Base-by-base conservation (phyloP, 2,113 vertebrate species). In the Riparia riparia region DNA sequence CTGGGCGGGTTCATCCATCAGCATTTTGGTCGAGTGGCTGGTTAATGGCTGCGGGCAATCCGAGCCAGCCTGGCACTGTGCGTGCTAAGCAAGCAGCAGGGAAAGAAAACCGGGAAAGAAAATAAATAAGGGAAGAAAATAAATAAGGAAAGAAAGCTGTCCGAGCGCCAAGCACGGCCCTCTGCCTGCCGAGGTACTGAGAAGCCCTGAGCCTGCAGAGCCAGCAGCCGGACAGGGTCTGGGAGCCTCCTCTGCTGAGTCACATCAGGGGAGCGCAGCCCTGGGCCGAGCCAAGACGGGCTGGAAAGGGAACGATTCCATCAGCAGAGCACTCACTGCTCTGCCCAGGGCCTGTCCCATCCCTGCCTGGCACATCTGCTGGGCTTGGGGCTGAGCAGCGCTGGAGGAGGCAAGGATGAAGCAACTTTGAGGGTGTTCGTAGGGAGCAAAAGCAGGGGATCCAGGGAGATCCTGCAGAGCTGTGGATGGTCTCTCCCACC, bases 161-260 rank as follows among this genome's bases (percentile, higher is more conserved):
- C 14, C 0, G 3, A 42, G 65, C 8, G 29, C 37, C 0, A 0
- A 31, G 65, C 47, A 31, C 56, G 49, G 51, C 45, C 29, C 57
- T 58, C 14, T 49, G 65, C 79, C 50, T 14, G 22, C 15, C 42
- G 47, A 44, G 19, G 31, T 4, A 6, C 37, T 1, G 13, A 82
- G 61, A 8, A 74, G 31, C 73, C 58, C 53, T 2, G 37, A 91
- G 86, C 32, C 81, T 39, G 34, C 91, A 91, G 85, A 41, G 71
- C 74, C 4, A 4, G 53, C 54, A 54, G 72, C 37, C 1, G 7
- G 51, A 22, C 7, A 4, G 39, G 3, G 13, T 12, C 64, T 26
- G 63, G 68, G 82, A 93, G 63, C 74, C 44, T 81, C 12, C 0
- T 61, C 71, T 92, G 95, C 92, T 93, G 93, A 94, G 89, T 94